A percentile compares a stretch with the other conserved stretches of the same genome.
Conservation (phyloP, 2,113 vertebrate species). For the Casuarius casuarius region DNA sequence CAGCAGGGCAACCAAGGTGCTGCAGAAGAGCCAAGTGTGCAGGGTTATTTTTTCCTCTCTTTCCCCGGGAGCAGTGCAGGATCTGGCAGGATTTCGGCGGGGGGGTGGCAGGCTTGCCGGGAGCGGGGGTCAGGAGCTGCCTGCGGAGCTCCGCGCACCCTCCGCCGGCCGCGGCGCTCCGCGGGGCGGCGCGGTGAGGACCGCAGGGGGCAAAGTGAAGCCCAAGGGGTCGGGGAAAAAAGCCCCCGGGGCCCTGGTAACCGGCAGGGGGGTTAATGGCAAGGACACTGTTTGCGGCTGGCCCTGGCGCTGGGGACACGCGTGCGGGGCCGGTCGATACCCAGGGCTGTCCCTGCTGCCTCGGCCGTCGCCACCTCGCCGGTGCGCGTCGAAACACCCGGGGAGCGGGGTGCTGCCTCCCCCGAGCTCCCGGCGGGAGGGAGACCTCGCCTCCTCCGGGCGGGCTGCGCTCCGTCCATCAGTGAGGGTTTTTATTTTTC, state of each 20-base stretch:
- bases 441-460: neutral
- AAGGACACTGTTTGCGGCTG: neutral
- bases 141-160: neutral
- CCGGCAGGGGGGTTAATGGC: neutral
- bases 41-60: fast-evolving
- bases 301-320: neutral
- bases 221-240: neutral
- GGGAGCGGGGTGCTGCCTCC: slow-evolving; percentile 19
- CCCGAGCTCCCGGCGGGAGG: neutral
- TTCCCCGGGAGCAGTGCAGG: neutral
- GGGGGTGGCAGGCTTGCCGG: neutral
- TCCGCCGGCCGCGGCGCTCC: too few relatives aligned
- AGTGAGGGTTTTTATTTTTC: neutral
- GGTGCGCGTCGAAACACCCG: neutral
- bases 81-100: neutral
- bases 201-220: neutral
- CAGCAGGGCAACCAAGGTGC: neutral
- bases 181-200: neutral
- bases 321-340: neutral
- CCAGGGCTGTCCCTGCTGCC: neutral
- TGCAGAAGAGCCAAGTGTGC: neutral
- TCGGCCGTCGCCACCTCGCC: neutral
- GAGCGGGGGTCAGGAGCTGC: neutral
- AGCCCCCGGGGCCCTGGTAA: neutral
- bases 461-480: neutral